Percentiles rank a stretch among this genome's conserved stretches.
phyloP scores from a whole-genome alignment of 92 coral and sea anemone species.

The Epizoanthus rinbou region DNA sequence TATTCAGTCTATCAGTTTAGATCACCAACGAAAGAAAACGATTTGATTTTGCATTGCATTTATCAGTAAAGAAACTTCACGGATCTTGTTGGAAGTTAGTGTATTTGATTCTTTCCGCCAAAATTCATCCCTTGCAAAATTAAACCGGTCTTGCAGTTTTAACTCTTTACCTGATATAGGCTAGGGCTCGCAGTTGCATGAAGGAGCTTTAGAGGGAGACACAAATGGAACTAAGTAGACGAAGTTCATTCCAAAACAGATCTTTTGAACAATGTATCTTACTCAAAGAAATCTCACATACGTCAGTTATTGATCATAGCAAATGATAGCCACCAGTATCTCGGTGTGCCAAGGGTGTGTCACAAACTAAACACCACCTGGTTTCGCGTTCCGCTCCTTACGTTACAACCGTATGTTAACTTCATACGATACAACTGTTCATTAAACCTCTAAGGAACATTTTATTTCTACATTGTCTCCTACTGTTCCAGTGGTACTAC shows the following conservation, averaged over 20 bases:
- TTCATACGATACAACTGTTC: background rate
- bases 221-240: too few species aligned
- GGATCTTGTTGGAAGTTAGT: too few species aligned
- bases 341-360: slow-evolving; percentile 5
- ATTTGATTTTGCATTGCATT: background rate
- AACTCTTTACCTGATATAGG: too few species aligned
- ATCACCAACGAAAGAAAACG: background rate
- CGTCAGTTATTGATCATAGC: background rate
- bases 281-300: background rate
- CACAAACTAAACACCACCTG: background rate
- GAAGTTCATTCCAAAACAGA: background rate
- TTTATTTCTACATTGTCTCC: background rate
- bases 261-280: background rate
- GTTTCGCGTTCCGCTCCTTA: background rate
- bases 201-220: too few species aligned
- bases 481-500: background rate
- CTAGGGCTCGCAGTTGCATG: too few species aligned
- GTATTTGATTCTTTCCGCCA: too few species aligned
- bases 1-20: slow-evolving; percentile 4
- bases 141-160: too few species aligned
- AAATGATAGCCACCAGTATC: background rate
- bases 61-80: background rate
- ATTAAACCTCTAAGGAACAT: background rate
- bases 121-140: too few species aligned
- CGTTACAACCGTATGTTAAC: background rate